These are phyloP conservation scores for Numenius phaeopus DNA, from an alignment of 2,797 vertebrate species.

Conservation along the genomic window DNA sequence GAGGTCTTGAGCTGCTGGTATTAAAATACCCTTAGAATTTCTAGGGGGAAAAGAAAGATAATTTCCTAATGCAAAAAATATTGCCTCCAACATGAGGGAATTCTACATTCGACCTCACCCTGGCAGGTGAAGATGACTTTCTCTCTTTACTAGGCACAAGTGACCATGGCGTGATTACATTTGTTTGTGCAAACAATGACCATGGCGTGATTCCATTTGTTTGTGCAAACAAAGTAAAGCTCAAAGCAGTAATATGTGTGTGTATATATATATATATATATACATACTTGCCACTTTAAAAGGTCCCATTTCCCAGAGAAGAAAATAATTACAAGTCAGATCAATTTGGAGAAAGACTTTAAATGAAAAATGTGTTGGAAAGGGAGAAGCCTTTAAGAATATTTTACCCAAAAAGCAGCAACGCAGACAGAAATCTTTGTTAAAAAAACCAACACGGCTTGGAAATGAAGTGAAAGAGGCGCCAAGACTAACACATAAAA, in stretches of 20 bases:
- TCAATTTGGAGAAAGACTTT: neutral
- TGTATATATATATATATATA: neutral
- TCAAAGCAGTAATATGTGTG: neutral
- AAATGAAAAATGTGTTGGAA: neutral
- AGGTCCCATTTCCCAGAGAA: neutral
- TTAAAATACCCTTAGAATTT: neutral
- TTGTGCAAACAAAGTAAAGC: neutral
- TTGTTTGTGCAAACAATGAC: no score
- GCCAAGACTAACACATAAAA: neutral
- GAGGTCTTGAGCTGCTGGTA: neutral
- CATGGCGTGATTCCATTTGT: neutral
- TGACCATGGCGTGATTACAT: neutral
- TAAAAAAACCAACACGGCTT: neutral
- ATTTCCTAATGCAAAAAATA: neutral
- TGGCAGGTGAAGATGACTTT: constrained; percentile 6
- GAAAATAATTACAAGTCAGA: neutral
- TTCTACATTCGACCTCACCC: neutral
- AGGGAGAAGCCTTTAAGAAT: neutral
- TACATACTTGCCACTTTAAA: neutral
- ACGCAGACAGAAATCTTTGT: neutral
- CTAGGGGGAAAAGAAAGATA: neutral
- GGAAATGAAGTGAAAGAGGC: neutral
- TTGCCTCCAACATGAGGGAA: neutral
- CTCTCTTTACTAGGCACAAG: neutral
- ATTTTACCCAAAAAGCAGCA: neutral